Base-by-base conservation (phyloP, 2,797 vertebrate species). In the Necrosyrtes monachus region DNA sequence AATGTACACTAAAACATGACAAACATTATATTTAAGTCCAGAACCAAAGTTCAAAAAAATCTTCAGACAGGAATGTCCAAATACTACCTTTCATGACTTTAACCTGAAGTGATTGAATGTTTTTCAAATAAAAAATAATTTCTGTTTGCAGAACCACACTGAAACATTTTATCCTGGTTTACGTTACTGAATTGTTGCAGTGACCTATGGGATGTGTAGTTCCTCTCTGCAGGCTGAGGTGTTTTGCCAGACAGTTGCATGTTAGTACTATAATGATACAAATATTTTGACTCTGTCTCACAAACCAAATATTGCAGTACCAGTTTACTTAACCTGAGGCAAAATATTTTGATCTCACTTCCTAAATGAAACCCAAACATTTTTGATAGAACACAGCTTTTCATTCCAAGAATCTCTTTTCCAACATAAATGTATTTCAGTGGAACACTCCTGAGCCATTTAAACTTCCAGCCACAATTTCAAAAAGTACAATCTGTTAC, bases 281-380 rank as follows among this genome's bases (percentile, higher is more conserved):
- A 88, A 73, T 75, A 81, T 86, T 95, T 92, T 92, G 80, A 62
- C 46, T 91, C 60, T n/a, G 11, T 78, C 59, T 91, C 70, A 65
- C 63, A 94, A 92, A 54, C n/a, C 62, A 74, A 79, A 69, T 76
- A 78, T 35, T 90, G 62, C 74, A 78, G 37, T 69, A 54, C 35
- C n/a, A 57, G 33, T 78, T 94, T 78, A 78, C 50, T 68, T 81
- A 59, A 79, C 48, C 64, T 43, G 23, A 80, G 54, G 80, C 80
- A 92, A 92, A 93, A 95, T 81, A 84, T 91, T 92, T 90, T 88
- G 28, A 73, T 90, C 51, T 93, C 7, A 0, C 53, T 92, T 92
- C 51, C 67, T 56, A 88, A 82, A 82, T 18, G 35, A 84, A 67
- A 86, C 62, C 18, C 25, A 95, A 75, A 73, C 7, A 9, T 41